Conservation (phyloP, 2,113 vertebrate species). For the Oncorhynchus tshawytscha region DNA sequence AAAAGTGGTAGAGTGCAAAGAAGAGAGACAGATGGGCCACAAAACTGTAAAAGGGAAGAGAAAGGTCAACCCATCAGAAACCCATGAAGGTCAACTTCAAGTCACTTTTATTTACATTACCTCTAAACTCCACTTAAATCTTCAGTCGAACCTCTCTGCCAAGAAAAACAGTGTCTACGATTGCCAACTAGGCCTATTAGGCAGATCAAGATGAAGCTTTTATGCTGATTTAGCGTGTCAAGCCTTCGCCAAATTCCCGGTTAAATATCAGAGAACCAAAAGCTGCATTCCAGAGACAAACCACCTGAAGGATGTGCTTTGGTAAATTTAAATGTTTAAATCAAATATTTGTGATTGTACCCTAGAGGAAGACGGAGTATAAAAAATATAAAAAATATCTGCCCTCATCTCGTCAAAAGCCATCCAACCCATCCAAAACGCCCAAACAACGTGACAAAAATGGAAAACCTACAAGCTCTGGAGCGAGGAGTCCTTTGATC, state of each 20-base stretch:
- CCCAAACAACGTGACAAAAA: conserved; percentile 44
- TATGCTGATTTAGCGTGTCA: conserved; percentile 38
- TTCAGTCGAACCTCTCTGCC: conserved; percentile 18
- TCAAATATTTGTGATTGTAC: conserved; percentile 55
- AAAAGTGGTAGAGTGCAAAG: neutral
- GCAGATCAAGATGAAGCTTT: conserved; percentile 50
- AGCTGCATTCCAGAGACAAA: conserved; percentile 46
- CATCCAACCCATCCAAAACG: conserved; percentile 47
- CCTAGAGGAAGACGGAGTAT: conserved; percentile 38
- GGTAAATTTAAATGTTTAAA: conserved; percentile 64
- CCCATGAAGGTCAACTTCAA: neutral
- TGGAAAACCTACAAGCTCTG: conserved; percentile 49
- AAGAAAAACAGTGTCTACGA: conserved; percentile 21
- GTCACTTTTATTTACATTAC: neutral
- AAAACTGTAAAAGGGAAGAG: neutral
- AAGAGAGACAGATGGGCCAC: neutral
- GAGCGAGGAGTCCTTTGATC: conserved; percentile 61
- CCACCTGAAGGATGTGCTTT: conserved; percentile 64
- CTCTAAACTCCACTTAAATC: conserved; percentile 20
- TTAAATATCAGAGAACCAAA: conserved; percentile 35
- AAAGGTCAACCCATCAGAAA: neutral
- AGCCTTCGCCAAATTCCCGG: conserved; percentile 49
- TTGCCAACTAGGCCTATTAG: conserved; percentile 36
- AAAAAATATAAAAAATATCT: conserved; percentile 16
- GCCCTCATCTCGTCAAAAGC: conserved; percentile 60